Conservation (phyloP, 2,113 vertebrate genomes). For the Guaruba guarouba region DNA sequence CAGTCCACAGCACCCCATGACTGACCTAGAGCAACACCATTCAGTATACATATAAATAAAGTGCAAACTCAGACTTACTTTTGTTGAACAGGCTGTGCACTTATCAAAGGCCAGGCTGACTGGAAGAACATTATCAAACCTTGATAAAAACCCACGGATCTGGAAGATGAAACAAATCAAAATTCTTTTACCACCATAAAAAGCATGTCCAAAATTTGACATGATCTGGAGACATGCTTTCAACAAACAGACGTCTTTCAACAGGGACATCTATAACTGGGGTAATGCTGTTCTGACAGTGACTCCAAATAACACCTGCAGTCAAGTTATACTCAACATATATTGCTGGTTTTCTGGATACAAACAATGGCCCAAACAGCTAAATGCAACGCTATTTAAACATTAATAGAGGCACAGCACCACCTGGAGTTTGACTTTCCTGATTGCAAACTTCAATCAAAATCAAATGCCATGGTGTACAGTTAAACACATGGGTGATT, state of each 20-base stretch:
- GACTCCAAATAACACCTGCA: not conserved
- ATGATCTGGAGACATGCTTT: not conserved
- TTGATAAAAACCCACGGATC: constrained; percentile 96
- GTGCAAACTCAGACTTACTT: constrained; percentile 78
- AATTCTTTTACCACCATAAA: not conserved
- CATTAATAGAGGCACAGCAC: constrained; percentile 54
- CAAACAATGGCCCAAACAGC: not conserved
- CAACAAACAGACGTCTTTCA: not conserved
- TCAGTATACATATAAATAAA: not conserved
- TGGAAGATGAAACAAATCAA: constrained; percentile 54
- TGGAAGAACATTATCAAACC: constrained; percentile 97
- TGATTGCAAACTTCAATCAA: not conserved
- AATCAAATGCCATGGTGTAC: not conserved
- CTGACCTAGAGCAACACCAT: not conserved
- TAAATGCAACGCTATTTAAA: not conserved
- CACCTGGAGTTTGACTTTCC: constrained; percentile 61
- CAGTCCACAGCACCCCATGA: not conserved
- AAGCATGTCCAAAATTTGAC: not conserved
- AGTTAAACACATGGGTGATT: not conserved
- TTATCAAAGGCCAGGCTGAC: constrained; percentile 98
- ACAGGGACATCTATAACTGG: fast-evolving
- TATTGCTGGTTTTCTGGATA: not conserved
- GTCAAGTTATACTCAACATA: not conserved
- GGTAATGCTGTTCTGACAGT: not conserved
- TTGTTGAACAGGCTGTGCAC: constrained; percentile 93